Base-by-base conservation (phyloP, 2,888 invertebrate species). In the Eupithecia inturbata region DNA sequence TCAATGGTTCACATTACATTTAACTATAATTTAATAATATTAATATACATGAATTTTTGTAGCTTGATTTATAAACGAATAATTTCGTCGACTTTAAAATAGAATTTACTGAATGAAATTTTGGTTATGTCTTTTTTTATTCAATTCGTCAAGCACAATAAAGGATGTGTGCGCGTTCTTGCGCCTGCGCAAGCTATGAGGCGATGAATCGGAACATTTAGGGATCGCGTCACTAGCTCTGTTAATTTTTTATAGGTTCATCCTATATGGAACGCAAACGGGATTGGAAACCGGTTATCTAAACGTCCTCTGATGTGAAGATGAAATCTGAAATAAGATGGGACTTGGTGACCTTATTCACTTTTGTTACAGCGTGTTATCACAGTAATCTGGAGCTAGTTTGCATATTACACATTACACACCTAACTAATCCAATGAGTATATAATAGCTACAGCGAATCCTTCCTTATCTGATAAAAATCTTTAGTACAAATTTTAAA, bases 251-350 rank as follows among this genome's bases (percentile, higher is more conserved):
- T 85, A 82, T 83, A 79, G 79, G 81, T 82, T 82, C 87, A 86
- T 90, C 91, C 88, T 89, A 88, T 85, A 87, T 88, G 87, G 87
- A 86, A 88, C 86, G 22, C 87, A 87, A 83, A 81, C 80, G 76
- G 79, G 83, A 82, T 66, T 72, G 53, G 70, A 76, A 86, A 83
- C 83, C 82, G 82, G 84, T 81, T 78, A 67, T 28, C 66, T 57
- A 57, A 45, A 57, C 49, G 7, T 16, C 41, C 63, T 72, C 39
- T 28, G 12, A 62, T 22, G 63, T 19, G 45, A 19, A 45, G n/a
- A 49, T 49, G n/a, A n/a, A 49, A 9, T 9, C 49, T n/a, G 49
- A n/a, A 49, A 9, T n/a, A n/a, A 49, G 49, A n/a, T 26, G 57
- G 12, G 22, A 22, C 22, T 49, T 9, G 49, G 22, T 22, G 49